Base-by-base conservation (phyloP, 2,113 vertebrate genomes). In the Hyperopisus bebe region DNA sequence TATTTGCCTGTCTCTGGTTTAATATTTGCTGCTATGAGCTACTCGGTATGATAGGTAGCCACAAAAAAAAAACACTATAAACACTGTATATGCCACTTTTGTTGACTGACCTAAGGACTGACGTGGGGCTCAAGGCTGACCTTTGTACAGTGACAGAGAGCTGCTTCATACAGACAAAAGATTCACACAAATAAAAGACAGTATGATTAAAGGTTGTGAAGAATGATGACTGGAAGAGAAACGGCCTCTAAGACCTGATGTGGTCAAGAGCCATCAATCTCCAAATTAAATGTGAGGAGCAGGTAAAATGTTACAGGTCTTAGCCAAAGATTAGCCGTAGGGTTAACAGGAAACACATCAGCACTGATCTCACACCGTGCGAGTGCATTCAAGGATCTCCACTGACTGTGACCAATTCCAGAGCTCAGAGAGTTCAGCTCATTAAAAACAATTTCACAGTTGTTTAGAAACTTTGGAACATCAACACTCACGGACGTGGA, bases 281-380 rank as follows among this genome's bases (percentile, higher is more conserved):
- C 19, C 83, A 3, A 74, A 39, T 62, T 86, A 88, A 88, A 92
- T 92, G 91, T 91, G 88, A 91, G 86, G 46, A 80, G 50, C 6
- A 48, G 83, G 83, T 21, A 27, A 74, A 42, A 90, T 90, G 55
- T 0, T 82, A 55, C 51, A 89, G 88, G 55, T 85, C 0, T 58
- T 39, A 77, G 35, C 44, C 70, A 44, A 88, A 86, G 87, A 44
- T 86, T 48, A 53, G 10, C 44, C 3, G n/a, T 19, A 2, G 74
- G 90, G 90, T 39, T 35, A 55, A 58, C 48, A 21, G 50, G 53
- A 47, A 15, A 90, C 10, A 35, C 9, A 80, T 13, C 44, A 53
- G 15, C 50, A 24, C 31, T 46, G 88, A 80, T 77, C 35, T 19
- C 66, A n/a, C 80, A 89, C 35, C 51, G 8, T 21, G 24, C 21